Evolutionary conservation across 2,797 vertebrate species (phyloP).

Genomic region (Eutrigla gurnardus): DNA sequence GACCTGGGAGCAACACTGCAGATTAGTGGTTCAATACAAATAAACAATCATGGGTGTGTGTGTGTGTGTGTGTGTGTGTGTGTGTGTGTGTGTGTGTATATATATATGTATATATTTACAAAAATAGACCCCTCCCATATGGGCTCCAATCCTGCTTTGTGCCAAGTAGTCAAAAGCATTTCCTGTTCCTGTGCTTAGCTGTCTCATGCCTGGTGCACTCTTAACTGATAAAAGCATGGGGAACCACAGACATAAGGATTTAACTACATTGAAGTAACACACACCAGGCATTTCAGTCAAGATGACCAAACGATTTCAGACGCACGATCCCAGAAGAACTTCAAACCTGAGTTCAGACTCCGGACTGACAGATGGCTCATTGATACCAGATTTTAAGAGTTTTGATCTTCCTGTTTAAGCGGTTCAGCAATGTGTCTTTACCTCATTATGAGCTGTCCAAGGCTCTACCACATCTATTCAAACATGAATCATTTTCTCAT

Average conservation of each 20-base stretch:
- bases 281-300: not conserved
- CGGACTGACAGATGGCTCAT: too few species aligned
- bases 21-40: constrained; percentile 56
- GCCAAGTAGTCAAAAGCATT: not conserved
- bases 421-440: too few species aligned
- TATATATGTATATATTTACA: not conserved
- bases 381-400: too few species aligned
- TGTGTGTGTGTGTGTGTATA: too few species aligned
- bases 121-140: not conserved
- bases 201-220: not conserved
- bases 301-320: not conserved
- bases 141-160: not conserved
- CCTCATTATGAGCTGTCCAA: too few species aligned
- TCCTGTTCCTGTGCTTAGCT: not conserved
- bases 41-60: constrained; percentile 52
- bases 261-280: not conserved
- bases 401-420: too few species aligned
- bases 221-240: not conserved
- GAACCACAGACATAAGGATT: not conserved
- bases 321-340: not conserved
- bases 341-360: not conserved
- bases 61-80: too few species aligned
- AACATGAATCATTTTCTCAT: too few species aligned
- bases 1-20: constrained; percentile 60
- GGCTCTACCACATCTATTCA: too few species aligned